Evolutionary conservation across 1,140 invertebrate genomes (phyloP), one percentile per base, ranked within the genome.

Genomic region (Drosophila serrata): DNA sequence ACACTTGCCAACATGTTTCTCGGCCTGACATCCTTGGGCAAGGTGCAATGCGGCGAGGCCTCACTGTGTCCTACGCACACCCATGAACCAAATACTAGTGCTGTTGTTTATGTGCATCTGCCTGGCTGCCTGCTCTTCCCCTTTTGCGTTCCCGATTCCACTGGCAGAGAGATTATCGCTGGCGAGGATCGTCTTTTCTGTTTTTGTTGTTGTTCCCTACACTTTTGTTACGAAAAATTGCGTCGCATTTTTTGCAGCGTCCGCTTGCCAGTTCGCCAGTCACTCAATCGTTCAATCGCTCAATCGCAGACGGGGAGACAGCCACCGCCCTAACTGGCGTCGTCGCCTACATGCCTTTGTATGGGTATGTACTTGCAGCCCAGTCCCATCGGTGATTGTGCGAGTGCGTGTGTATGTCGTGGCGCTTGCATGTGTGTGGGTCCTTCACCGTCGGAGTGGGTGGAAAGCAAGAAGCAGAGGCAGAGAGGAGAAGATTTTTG

Each of bases 241-340:
- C 82, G 84, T 77, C 82, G 82, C 76, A 84, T 48, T 68, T 82
- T 70, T 69, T 68, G 67, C 78, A 74, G 49, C 51, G 67, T 51
- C 60, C 60, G 59, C 51, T 55, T 55, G 51, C 51, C 31, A 55
- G 24, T 60, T 42, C 40, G 61, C 43, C 42, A 67, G 42, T 43
- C 51, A 59, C 43, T 51, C 62, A 45, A 78, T 42, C 58, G 15
- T 27, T 69, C 65, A 67, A 33, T 67, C 62, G 63, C 37, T 67
- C 65, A 69, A 67, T 69, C 65, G 65, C 75, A 51, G 70, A 43
- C 78, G 53, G 75, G 46, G 73, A 73, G 67, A 61, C 82, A 87
- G 82, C 85, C 84, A 88, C 84, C 84, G 84, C 84, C 84, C 84
- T 79, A 87, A 77, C 82, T 88, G 84, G 81, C 84, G 82, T 76